A percentile compares a stretch with the other conserved stretches of the same genome.
Conservation (phyloP, 1,140 invertebrate genomes). For the Charaxes varanes region DNA sequence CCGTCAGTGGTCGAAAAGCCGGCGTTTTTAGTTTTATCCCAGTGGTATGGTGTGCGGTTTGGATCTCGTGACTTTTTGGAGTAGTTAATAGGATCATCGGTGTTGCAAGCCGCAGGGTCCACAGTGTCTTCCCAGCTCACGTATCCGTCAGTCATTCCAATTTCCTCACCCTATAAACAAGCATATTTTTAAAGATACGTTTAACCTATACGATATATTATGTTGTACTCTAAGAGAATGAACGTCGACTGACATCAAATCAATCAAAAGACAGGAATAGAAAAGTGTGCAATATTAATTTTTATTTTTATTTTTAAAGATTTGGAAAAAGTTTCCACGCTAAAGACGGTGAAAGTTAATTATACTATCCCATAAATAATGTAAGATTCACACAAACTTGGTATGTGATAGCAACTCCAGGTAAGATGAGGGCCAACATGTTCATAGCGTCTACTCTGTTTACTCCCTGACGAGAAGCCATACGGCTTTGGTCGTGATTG, state of each 20-base stretch:
- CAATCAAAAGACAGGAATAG: too few relatives aligned
- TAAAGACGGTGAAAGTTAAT: too few relatives aligned
- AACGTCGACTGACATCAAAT: too few relatives aligned
- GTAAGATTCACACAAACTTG: constrained; percentile 74
- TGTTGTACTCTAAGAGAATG: too few relatives aligned
- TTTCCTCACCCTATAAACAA: constrained; percentile 80
- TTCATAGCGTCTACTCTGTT: constrained; percentile 80
- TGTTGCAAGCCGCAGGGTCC: constrained; percentile 76
- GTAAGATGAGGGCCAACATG: constrained; percentile 81
- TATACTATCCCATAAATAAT: too few relatives aligned
- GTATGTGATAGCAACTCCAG: constrained; percentile 85
- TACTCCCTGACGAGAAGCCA: constrained; percentile 76
- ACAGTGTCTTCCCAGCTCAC: constrained; percentile 73
- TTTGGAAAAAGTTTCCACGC: neutral
- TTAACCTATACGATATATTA: too few relatives aligned
- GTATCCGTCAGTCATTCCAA: constrained; percentile 82
- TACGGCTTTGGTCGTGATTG: constrained; percentile 79
- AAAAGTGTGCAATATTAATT: neutral
- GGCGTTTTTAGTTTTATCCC: constrained; percentile 77
- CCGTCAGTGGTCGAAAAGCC: constrained; percentile 73
- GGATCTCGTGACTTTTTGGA: constrained; percentile 77
- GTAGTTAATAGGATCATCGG: constrained; percentile 72
- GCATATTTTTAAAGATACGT: neutral
- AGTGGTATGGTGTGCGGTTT: constrained; percentile 84
- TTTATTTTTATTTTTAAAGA: too few relatives aligned